Evolutionary conservation across 2,113 vertebrate genomes (phyloP).

Genomic region (Columbina picui): DNA sequence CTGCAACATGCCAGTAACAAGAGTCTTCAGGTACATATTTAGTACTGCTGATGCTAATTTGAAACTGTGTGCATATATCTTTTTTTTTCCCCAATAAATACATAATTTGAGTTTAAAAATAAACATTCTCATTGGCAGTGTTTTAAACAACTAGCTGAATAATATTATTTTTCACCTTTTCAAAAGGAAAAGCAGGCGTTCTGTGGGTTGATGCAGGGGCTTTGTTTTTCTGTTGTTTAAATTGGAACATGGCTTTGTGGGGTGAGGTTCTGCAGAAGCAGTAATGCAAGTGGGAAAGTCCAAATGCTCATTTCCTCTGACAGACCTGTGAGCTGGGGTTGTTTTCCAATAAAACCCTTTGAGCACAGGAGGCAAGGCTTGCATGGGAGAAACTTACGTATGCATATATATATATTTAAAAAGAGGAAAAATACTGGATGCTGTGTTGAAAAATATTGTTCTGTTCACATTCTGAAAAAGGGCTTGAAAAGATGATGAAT

Average conservation of each 20-base stretch:
- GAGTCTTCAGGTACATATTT: background rate
- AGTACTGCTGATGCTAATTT: background rate
- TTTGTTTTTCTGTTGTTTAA: background rate
- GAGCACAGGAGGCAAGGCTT: background rate
- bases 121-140: background rate
- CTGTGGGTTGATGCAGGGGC: background rate
- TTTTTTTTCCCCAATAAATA: background rate
- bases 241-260: background rate
- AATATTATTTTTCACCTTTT: background rate
- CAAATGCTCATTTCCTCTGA: background rate
- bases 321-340: conserved; percentile 22
- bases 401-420: background rate
- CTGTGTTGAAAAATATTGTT: background rate
- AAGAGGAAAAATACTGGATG: background rate
- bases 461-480: background rate
- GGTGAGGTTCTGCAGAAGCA: background rate
- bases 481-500: background rate
- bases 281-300: background rate
- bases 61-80: background rate
- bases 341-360: conserved; percentile 25
- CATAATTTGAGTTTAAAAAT: background rate
- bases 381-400: background rate
- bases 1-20: background rate
- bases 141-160: background rate
- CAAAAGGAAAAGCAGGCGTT: background rate